Evolutionary conservation across 2,113 vertebrate species (phyloP).

Genomic region (Chionomys nivalis): DNA sequence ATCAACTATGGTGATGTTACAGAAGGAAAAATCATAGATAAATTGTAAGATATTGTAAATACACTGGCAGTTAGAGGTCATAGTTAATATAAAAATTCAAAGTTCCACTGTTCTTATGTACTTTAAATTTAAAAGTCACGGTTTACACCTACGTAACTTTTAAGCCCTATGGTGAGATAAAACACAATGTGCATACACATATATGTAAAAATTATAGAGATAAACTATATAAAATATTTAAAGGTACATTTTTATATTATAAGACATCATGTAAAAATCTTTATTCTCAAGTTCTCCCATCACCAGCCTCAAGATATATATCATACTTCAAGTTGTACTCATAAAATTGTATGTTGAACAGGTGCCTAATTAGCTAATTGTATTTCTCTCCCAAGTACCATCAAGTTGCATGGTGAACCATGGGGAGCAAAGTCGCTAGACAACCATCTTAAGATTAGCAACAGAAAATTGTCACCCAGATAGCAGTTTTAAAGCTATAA

Average conservation of each 20-base stretch:
- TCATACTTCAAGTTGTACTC: conserved; percentile 48
- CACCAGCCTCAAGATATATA: conserved; percentile 27
- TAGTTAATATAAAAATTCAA: conserved; percentile 35
- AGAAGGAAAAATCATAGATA: background rate
- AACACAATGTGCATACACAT: background rate
- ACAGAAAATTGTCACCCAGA: conserved; percentile 77
- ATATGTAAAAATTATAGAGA: background rate
- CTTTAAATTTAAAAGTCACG: background rate
- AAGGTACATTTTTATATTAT: background rate
- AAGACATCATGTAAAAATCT: conserved; percentile 43
- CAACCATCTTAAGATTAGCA: conserved; percentile 72
- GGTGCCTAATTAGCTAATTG: conserved; percentile 72
- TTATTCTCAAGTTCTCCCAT: conserved; percentile 36
- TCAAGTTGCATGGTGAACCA: conserved; percentile 58
- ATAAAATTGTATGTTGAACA: conserved; percentile 67
- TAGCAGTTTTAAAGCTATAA: conserved; percentile 79
- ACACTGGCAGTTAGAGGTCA: background rate
- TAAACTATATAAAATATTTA: conserved; percentile 10
- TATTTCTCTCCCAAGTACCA: conserved; percentile 69
- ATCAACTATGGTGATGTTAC: background rate
- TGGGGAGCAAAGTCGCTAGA: conserved; percentile 66
- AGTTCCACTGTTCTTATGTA: background rate
- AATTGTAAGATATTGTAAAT: background rate
- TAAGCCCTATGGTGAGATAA: background rate
- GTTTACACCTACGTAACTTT: conserved; percentile 5